Base-by-base conservation (phyloP, 2,113 vertebrate species). In the Bettongia penicillata region DNA sequence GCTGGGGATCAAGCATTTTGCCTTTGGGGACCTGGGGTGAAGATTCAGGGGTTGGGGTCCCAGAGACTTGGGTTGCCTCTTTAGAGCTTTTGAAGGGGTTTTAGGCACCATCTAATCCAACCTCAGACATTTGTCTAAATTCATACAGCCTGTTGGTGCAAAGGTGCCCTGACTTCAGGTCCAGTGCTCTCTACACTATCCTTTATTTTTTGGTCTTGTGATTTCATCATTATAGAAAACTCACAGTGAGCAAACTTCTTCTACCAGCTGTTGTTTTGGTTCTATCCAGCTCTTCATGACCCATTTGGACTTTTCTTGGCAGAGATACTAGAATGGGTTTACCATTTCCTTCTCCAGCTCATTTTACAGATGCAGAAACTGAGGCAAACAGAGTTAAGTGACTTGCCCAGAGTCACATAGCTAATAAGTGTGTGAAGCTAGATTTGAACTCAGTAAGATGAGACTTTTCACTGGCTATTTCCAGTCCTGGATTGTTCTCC, bases 361-460 rank as follows among this genome's bases (percentile, higher is more conserved):
- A 0, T 24, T 91, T 90, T 4, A 57, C 25, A n/a, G 22, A 93
- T 37, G 49, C 26, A n/a, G 55, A 96, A 57, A 61, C 43, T 51
- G 57, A 1, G 25, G 84, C 89, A 96, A 94, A 96, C 95, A 92
- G 95, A 90, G 92, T 91, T 91, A 91, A 93, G 95, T 47, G 11
- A 94, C 55, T 92, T 95, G 57, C 91, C 92, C 51, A 96, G 51
- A 28, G 90, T 51, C 95, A 91, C 95, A 93, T 7, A 93, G 95
- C 51, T 91, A 94, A 93, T 91, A 94, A 47, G 68, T 93, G 19
- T 43, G 90, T 91, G 93, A 51, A 47, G 28, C 51, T 23, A 7
- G 53, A 48, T 55, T 26, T n/a, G 93, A 93, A 90, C 55, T 26
- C 11, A 89, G n/a, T 89, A 91, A 89, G 61, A 77, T 16, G 61